phyloP scores from a whole-genome alignment of 2,113 vertebrate species.

The Myocastor coypus region DNA sequence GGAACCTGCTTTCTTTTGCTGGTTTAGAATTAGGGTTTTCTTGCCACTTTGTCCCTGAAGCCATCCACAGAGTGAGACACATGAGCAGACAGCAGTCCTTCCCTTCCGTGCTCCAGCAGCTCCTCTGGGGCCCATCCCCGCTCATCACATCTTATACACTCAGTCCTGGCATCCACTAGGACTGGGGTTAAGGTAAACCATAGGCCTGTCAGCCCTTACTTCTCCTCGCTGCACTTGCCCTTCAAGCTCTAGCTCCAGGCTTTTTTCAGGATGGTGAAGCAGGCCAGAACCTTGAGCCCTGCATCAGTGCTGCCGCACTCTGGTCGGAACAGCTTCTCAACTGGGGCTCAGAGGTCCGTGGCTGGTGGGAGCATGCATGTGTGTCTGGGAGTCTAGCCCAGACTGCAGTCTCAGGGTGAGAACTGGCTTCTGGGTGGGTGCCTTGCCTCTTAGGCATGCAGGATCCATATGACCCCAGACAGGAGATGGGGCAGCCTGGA shows the following conservation, averaged over 20 bases:
- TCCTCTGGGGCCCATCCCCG: slow-evolving; percentile 86
- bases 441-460: slow-evolving; percentile 90
- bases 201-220: slow-evolving; percentile 61
- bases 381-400: slow-evolving; percentile 88
- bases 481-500: slow-evolving; percentile 73
- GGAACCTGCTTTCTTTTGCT: slow-evolving; percentile 89
- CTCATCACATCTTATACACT: slow-evolving; percentile 89
- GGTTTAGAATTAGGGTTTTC: slow-evolving; percentile 86
- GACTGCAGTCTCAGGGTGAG: slow-evolving; percentile 87
- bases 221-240: slow-evolving; percentile 62
- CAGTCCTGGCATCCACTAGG: slow-evolving; percentile 88
- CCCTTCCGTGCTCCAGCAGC: slow-evolving; percentile 75
- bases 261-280: slow-evolving; percentile 59
- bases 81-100: slow-evolving; percentile 85
- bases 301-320: slow-evolving; percentile 85
- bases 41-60: slow-evolving; percentile 87
- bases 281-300: slow-evolving; percentile 82
- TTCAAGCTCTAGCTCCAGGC: slow-evolving; percentile 70
- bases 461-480: slow-evolving; percentile 85
- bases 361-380: slow-evolving; percentile 92
- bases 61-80: slow-evolving; percentile 77
- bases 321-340: slow-evolving; percentile 93
- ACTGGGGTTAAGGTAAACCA: slow-evolving; percentile 81
- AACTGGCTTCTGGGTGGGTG: slow-evolving; percentile 92
- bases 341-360: slow-evolving; percentile 90